Evolutionary conservation across 2,888 invertebrate species (phyloP).

Genomic region (Meliscaeva auricollis): DNA sequence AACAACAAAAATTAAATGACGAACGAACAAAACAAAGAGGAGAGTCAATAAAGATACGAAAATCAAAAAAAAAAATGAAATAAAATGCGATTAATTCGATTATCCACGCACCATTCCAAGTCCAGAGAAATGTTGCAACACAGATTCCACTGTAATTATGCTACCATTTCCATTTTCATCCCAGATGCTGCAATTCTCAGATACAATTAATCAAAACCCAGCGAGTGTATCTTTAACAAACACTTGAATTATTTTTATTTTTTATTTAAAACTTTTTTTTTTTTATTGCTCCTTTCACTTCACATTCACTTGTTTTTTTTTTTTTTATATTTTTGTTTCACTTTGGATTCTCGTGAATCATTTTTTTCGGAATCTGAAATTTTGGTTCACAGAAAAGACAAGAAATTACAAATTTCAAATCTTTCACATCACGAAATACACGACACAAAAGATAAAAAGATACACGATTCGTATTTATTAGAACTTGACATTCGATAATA

Average conservation of each 20-base stretch:
- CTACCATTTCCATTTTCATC: slow-evolving; percentile 23
- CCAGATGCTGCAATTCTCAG: slow-evolving; percentile 54
- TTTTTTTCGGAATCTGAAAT: slow-evolving; percentile 36
- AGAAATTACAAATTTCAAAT: slow-evolving; percentile 19
- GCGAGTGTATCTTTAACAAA: slow-evolving; percentile 30
- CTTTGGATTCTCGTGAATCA: slow-evolving; percentile 35
- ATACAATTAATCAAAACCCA: slow-evolving; percentile 54
- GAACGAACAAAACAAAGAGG: slow-evolving; percentile 21
- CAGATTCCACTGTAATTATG: slow-evolving; percentile 60
- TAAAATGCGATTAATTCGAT: slow-evolving; percentile 67
- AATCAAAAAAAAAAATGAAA: slow-evolving; percentile 22
- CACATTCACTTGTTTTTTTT: slow-evolving; percentile 26
- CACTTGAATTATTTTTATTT: slow-evolving; percentile 12
- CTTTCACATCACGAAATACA: slow-evolving; percentile 39
- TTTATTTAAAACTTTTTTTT: neutral
- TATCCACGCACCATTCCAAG: slow-evolving; percentile 71
- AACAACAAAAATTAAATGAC: neutral
- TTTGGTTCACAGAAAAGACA: slow-evolving; percentile 28
- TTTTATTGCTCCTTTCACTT: slow-evolving; percentile 23
- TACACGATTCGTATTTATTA: slow-evolving; percentile 49
- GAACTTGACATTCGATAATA: slow-evolving; percentile 19
- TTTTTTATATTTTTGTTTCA: slow-evolving; percentile 15
- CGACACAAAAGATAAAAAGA: slow-evolving; percentile 41
- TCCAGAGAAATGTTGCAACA: slow-evolving; percentile 24
- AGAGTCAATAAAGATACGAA: slow-evolving; percentile 11